Conservation (phyloP, 2,888 invertebrate species). For the Incurvaria masculella region DNA sequence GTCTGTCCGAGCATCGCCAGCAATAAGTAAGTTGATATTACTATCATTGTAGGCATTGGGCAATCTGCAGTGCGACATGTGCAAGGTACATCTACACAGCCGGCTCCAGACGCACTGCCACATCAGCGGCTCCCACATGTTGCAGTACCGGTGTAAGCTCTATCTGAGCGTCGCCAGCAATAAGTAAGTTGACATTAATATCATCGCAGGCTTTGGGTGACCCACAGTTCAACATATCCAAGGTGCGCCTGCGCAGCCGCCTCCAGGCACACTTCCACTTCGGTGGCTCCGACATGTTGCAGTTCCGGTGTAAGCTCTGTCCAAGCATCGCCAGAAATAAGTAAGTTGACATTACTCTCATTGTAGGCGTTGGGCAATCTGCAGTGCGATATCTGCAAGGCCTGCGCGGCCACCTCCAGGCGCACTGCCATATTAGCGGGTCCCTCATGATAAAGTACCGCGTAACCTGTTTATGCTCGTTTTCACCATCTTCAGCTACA, state of each 20-base stretch:
- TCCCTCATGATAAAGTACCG: neutral
- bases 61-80: neutral
- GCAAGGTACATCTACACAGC: neutral
- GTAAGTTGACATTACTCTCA: too few relatives aligned
- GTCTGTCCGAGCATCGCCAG: too few relatives aligned
- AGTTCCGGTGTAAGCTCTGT: neutral
- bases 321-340: too few relatives aligned
- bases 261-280: neutral
- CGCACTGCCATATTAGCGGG: neutral
- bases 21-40: too few relatives aligned
- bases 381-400: neutral
- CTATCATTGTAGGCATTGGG: too few relatives aligned
- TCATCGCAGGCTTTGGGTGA: neutral
- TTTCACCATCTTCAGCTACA: too few relatives aligned
- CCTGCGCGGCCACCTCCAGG: neutral
- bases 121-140: neutral
- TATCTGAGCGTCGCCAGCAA: too few relatives aligned
- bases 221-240: neutral
- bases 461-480: neutral
- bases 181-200: too few relatives aligned
- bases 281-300: neutral
- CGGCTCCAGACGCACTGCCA: neutral
- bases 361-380: neutral
- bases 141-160: neutral
- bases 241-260: neutral